phyloP scores from a whole-genome alignment of 1,140 invertebrate species.

The Drosophila lacteicornis region DNA sequence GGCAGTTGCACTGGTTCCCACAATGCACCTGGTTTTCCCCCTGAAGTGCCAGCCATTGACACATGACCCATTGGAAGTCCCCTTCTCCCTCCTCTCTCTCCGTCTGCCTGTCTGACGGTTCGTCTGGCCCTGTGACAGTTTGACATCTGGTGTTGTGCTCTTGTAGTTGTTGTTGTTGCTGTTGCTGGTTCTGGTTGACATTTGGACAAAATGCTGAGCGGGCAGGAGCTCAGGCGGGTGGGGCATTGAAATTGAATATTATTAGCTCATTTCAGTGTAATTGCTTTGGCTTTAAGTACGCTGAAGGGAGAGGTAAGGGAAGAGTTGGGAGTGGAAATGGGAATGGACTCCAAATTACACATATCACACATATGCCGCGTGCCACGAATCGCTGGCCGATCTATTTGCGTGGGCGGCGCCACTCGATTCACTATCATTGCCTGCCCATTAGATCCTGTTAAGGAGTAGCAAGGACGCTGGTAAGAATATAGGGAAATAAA shows the following conservation, averaged over 20 bases:
- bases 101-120: background rate
- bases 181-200: slow-evolving; percentile 60
- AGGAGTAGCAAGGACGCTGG: slow-evolving; percentile 2
- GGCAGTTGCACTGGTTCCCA: slow-evolving; percentile 67
- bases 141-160: slow-evolving; percentile 57
- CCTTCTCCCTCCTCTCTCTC: background rate
- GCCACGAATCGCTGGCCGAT: slow-evolving; percentile 2
- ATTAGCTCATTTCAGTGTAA: slow-evolving; percentile 68
- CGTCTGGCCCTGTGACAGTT: slow-evolving; percentile 68
- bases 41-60: slow-evolving; percentile 58
- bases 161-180: slow-evolving; percentile 1
- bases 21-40: slow-evolving; percentile 30
- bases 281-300: slow-evolving; percentile 40
- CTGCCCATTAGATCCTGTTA: slow-evolving; percentile 29
- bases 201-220: slow-evolving; percentile 68
- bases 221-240: background rate
- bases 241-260: slow-evolving; percentile 70
- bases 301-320: too few relatives aligned
- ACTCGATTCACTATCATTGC: background rate
- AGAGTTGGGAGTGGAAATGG: background rate
- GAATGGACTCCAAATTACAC: slow-evolving; percentile 51
- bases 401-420: slow-evolving; percentile 26
- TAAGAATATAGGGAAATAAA: background rate
- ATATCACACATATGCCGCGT: slow-evolving; percentile 61
- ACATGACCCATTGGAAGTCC: slow-evolving; percentile 25